Percentiles rank a stretch among this genome's conserved stretches.
These are phyloP conservation scores for Bathynomus jamesi DNA, from an alignment of 1,140 invertebrate genomes.

Conservation along the genomic window DNA sequence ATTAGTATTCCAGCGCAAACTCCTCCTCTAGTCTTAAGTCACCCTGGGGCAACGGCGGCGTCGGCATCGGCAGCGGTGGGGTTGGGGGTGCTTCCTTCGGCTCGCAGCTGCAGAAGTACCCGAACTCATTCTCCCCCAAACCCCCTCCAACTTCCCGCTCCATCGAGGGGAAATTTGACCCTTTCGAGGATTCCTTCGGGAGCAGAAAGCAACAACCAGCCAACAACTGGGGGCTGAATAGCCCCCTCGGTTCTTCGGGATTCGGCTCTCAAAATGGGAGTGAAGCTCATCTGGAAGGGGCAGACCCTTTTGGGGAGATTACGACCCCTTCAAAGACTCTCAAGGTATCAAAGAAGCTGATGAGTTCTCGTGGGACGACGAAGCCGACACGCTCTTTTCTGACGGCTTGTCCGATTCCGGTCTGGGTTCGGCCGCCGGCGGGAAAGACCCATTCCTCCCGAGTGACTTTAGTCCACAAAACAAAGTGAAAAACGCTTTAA, in stretches of 20 bases:
- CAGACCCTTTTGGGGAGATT: conserved; percentile 32
- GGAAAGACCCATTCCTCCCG: conserved; percentile 27
- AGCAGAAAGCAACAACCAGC: background rate
- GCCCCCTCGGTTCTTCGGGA: conserved; percentile 20
- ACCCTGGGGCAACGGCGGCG: conserved; percentile 21
- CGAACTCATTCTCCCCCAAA: too few relatives aligned
- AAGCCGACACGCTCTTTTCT: conserved; percentile 25
- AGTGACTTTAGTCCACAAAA: conserved; percentile 18
- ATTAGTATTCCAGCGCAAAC: conserved; percentile 32
- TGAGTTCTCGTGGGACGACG: conserved; percentile 36
- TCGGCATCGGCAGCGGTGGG: background rate
- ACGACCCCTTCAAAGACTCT: conserved; percentile 33
- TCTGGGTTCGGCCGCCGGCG: conserved; percentile 6
- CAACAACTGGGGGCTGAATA: background rate
- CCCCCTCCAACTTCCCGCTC: background rate
- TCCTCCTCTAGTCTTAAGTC: background rate
- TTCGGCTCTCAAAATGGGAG: conserved; percentile 21
- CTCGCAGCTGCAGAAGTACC: too few relatives aligned
- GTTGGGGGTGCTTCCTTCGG: too few relatives aligned
- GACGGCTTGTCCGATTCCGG: conserved; percentile 14
- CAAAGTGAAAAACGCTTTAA: background rate
- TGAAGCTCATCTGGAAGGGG: conserved; percentile 19
- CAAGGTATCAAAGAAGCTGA: conserved; percentile 31
- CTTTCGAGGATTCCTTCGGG: background rate
- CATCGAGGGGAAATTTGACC: background rate